Base-by-base conservation (phyloP, 2,113 vertebrate species). In the Varanus salvator region DNA sequence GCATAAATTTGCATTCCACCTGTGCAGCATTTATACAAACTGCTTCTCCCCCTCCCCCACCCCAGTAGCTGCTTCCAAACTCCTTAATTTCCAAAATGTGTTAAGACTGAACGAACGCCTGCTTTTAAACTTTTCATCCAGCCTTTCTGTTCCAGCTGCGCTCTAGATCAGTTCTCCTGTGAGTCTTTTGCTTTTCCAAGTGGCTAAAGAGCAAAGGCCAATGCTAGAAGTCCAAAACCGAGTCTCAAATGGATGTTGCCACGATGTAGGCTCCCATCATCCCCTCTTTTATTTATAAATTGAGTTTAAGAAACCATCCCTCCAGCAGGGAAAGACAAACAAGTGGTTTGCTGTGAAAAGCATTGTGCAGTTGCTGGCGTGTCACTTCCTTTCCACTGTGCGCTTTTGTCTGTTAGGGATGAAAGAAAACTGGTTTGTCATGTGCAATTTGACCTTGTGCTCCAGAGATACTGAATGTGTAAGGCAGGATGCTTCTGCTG, bases 1-100 rank as follows among this genome's bases (percentile, higher is more conserved):
- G 87, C 69, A 83, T 89, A 60, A 34, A 75, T 83, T 77, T 89
- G 72, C 81, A 89, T 84, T 66, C 72, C 72, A 66, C 88, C 72
- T 77, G 81, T n/a, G 54, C 29, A 25, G 81, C 72, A 27, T 89
- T 89, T 76, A 50, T 23, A 23, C 48, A 34, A 66, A 66, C 54
- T 21, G 9, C 34, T 60, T 80, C 25, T 50, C 4, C 9, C 29
- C 12, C 25, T 50, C 4, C 9, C 29, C 12, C 57, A 19, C 17
- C 54, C 9, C 48, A n/a, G 6, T 3, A 52, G 74, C 52, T 89
- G 50, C 29, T 48, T 72, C n/a, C 29, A 29, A 75, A n/a, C 8
- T 23, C 54, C 48, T 27, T 75, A 25, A 34, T 76, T 84, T 84
- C 80, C 34, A 75, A 66, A 84, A 66, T 50, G 44, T 11, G 44